Conservation (phyloP, 1,140 invertebrate genomes). For the Aphidius gifuensis region DNA sequence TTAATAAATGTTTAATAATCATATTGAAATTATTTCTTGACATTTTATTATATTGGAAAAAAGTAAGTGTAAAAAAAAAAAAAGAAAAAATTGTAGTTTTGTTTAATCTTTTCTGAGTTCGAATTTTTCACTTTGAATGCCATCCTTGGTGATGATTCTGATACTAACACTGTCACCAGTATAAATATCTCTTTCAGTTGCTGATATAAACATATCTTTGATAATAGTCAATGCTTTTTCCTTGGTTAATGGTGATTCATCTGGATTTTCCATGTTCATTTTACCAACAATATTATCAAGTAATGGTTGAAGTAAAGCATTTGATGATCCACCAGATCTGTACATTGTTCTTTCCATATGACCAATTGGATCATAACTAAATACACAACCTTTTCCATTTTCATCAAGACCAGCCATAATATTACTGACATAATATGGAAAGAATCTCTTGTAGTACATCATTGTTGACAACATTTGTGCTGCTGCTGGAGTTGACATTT, state of each 20-base stretch:
- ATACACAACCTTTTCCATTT: constrained; percentile 90
- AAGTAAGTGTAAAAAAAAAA: constrained; percentile 15
- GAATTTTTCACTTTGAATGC: constrained; percentile 70
- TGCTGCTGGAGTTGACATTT: constrained; percentile 87
- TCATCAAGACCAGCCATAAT: constrained; percentile 86
- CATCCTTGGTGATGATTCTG: constrained; percentile 87
- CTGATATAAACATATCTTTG: constrained; percentile 95
- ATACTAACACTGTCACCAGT: constrained; percentile 91
- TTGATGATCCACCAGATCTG: constrained; percentile 80
- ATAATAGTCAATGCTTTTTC: constrained; percentile 82
- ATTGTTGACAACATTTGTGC: constrained; percentile 95
- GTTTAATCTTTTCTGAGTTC: constrained; percentile 78
- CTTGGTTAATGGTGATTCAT: constrained; percentile 60
- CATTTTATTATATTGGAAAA: not conserved
- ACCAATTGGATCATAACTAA: constrained; percentile 95
- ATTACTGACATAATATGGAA: constrained; percentile 97
- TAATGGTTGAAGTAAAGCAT: constrained; percentile 76
- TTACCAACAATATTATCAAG: constrained; percentile 88
- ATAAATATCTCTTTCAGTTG: constrained; percentile 95
- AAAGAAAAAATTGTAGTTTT: constrained; percentile 1
- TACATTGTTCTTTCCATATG: constrained; percentile 81
- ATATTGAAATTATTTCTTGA: constrained; percentile 7
- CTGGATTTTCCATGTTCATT: constrained; percentile 76
- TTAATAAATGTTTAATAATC: not conserved
- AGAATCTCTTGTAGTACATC: constrained; percentile 96